Conservation (phyloP, 2,113 vertebrate genomes). For the Cynopterus brachyotis region DNA sequence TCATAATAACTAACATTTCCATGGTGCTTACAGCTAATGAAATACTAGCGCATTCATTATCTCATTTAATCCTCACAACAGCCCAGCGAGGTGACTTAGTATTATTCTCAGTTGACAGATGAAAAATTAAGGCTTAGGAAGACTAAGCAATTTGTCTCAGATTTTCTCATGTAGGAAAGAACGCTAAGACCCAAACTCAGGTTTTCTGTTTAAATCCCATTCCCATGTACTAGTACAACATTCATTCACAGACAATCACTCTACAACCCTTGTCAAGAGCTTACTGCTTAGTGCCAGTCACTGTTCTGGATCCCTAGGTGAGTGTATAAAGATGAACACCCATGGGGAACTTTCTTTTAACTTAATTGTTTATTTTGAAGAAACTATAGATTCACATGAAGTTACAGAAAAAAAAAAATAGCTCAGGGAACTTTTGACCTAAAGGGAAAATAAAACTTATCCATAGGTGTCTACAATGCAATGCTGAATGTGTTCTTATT, state of each 20-base stretch:
- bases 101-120: not conserved
- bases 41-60: not conserved
- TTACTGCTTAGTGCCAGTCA: not conserved
- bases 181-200: not conserved
- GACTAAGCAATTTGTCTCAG: not conserved
- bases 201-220: not conserved
- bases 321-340: not conserved
- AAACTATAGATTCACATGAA: not conserved
- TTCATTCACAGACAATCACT: not conserved
- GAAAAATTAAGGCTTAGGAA: constrained; percentile 32
- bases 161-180: not conserved
- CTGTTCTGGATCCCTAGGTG: not conserved
- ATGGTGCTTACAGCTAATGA: not conserved
- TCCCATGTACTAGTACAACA: fast-evolving
- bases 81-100: not conserved
- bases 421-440: not conserved
- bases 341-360: not conserved
- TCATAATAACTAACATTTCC: not conserved
- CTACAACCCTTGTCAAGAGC: not conserved
- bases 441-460: not conserved
- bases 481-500: not conserved
- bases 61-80: not conserved
- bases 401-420: not conserved
- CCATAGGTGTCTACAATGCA: not conserved
- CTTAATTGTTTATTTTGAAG: constrained; percentile 15